Evolutionary conservation across 1,140 invertebrate species (phyloP), one percentile per base, ranked within the genome.

Genomic region (Ceratosolen solmsi): DNA sequence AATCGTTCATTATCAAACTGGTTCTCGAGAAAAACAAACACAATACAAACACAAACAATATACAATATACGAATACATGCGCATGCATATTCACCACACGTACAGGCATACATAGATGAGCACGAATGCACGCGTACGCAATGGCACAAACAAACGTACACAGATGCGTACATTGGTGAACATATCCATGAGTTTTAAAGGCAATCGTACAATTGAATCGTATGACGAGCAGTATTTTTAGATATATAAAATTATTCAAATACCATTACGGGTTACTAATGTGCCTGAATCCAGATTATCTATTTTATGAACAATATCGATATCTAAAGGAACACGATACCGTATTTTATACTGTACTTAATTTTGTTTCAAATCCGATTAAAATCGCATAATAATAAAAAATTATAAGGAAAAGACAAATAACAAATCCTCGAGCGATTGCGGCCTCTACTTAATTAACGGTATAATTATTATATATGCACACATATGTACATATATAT

Each of bases 391-490:
- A 27, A 27, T 13, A 70, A 49, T 27, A n/a, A 77, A 65, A 60
- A 22, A 49, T 30, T 46, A 46, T 1, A 63, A 27, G 9, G 7
- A 20, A 30, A 63, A 41, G 20, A 38, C n/a, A 78, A 63, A 46
- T 46, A 70, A 25, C 51, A 76, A 79, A 83, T 85, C n/a, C 20
- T 77, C 27, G 74, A 84, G 73, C 86, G 82, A 83, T 87, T 88
- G 89, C 90, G 89, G 90, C 89, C 89, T 91, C 89, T 91, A 91
- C 89, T 91, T 91, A 91, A 90, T 87, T 71, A 82, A 83, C 75
- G 82, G 33, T 77, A 49, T 80, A 82, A 76, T 70, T 73, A 72
- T 82, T 58, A 73, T 72, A 75, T 54, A 73, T 22, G 22, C 13
- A 58, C 17, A 38, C 2, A 20, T 33, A 33, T 63, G 56, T 20